Conservation (phyloP, 2,797 vertebrate species). For the Melanogrammus aeglefinus region DNA sequence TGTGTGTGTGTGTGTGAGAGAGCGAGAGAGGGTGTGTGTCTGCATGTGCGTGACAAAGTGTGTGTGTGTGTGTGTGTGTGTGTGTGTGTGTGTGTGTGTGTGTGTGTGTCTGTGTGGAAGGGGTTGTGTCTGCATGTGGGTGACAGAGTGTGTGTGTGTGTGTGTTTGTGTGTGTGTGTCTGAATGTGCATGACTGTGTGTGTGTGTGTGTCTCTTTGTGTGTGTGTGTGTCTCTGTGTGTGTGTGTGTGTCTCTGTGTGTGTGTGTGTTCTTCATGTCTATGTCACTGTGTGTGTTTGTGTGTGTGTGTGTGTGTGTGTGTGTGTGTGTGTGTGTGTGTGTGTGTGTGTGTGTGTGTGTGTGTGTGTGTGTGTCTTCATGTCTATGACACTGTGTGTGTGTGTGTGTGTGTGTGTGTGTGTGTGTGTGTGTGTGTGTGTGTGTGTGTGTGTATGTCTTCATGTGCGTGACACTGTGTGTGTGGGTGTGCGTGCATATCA, state of each 20-base stretch:
- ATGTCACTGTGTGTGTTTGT: background rate
- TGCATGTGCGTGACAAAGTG: too few relatives aligned
- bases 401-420: background rate
- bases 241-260: background rate
- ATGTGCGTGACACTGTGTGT: constrained; percentile 9
- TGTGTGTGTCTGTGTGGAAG: background rate
- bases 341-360: background rate
- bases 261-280: constrained; percentile 1
- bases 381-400: background rate
- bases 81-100: background rate
- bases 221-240: background rate
- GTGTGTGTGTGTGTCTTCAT: constrained; percentile 8
- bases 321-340: constrained; percentile 3
- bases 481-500: background rate
- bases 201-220: constrained; percentile 12
- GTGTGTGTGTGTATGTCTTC: constrained; percentile 18
- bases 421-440: constrained; percentile 20
- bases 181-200: constrained; percentile 23
- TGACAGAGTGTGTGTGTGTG: background rate
- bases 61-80: too few relatives aligned
- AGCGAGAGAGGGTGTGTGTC: too few relatives aligned
- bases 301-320: constrained; percentile 16
- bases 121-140: background rate
- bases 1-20: background rate
- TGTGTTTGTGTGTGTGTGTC: background rate